Conservation (phyloP, 1,140 invertebrate genomes). For the Bombus fervidus region DNA sequence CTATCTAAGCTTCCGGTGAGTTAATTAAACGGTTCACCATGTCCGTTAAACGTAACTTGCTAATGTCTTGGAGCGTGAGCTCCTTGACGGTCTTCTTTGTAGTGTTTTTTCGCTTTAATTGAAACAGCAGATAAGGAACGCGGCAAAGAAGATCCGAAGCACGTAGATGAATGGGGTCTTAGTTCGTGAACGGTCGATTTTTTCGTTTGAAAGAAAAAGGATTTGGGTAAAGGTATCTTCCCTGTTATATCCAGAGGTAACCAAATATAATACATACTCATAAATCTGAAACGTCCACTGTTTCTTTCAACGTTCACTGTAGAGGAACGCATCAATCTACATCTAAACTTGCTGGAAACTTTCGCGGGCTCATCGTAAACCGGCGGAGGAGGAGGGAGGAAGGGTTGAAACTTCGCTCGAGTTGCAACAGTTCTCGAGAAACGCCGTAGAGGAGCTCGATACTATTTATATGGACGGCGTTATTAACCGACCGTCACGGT, state of each 20-base stretch:
- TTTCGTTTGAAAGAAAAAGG: no score
- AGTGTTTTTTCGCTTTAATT: background rate
- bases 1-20: conserved; percentile 42
- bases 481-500: conserved; percentile 20
- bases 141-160: background rate
- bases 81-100: background rate
- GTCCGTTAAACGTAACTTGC: background rate
- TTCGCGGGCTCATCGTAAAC: background rate
- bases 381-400: background rate
- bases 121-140: background rate
- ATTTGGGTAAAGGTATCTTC: background rate
- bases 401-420: background rate
- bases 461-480: conserved; percentile 23
- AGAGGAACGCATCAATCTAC: conserved; percentile 2
- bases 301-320: background rate
- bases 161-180: background rate
- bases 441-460: background rate
- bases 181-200: background rate
- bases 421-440: no score
- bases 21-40: conserved; percentile 55
- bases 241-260: background rate
- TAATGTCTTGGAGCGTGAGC: background rate
- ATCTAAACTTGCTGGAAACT: background rate
- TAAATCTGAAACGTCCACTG: background rate
- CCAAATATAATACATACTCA: background rate